These are phyloP conservation scores for Sylvietta virens DNA, from an alignment of 2,113 vertebrate genomes.

Conservation along the genomic window DNA sequence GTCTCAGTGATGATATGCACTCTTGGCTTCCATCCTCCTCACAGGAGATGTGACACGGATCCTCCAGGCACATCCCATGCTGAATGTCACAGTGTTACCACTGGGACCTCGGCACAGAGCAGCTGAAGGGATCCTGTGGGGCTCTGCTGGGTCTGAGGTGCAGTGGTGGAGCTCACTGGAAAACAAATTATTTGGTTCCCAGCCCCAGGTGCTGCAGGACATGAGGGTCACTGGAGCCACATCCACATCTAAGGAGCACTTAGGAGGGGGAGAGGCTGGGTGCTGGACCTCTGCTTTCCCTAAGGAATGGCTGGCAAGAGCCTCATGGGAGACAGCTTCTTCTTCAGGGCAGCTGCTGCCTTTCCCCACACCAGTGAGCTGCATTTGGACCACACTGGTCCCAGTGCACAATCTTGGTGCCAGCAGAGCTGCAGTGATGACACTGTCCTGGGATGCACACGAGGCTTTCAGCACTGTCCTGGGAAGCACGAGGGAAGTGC, in stretches of 20 bases:
- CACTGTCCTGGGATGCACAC: neutral
- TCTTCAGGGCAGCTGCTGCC: neutral
- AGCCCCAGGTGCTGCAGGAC: neutral
- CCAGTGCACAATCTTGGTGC: neutral
- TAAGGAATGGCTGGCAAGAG: neutral
- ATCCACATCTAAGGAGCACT: neutral
- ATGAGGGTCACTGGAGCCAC: neutral
- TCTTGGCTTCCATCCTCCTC: neutral
- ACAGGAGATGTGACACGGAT: neutral
- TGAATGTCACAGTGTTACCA: neutral
- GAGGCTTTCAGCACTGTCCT: neutral
- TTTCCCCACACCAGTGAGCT: neutral
- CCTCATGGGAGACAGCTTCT: neutral
- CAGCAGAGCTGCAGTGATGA: rapidly evolving
- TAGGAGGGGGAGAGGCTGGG: neutral
- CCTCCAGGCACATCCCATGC: neutral
- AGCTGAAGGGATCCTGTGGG: neutral
- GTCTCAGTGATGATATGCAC: neutral
- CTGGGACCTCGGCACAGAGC: rapidly evolving
- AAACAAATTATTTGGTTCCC: neutral
- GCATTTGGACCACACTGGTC: neutral
- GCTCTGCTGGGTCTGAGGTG: neutral
- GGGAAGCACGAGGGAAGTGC: neutral
- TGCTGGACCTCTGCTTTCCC: neutral
- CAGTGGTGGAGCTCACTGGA: neutral